These are phyloP conservation scores for Chrysolina oricalcia DNA, from an alignment of 2,888 invertebrate species.

Conservation along the genomic window DNA sequence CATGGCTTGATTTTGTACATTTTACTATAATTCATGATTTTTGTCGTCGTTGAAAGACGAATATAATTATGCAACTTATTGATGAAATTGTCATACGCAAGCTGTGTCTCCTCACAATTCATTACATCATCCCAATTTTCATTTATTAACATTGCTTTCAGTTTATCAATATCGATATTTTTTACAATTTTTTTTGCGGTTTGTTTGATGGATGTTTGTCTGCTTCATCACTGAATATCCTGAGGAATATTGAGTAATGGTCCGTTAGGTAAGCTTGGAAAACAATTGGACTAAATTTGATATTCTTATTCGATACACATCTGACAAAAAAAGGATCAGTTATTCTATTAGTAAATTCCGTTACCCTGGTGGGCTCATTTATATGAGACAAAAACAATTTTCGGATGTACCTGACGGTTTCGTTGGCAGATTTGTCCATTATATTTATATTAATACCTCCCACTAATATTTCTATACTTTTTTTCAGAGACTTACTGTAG, in stretches of 20 bases:
- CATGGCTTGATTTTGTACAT: conserved; percentile 1
- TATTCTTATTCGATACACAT: conserved; percentile 12
- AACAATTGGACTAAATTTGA: conserved; percentile 19
- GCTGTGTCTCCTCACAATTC: conserved; percentile 16
- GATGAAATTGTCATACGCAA: conserved; percentile 20
- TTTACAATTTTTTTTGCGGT: conserved; percentile 8
- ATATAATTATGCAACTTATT: conserved; percentile 18
- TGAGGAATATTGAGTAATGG: conserved; percentile 29
- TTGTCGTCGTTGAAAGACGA: background rate
- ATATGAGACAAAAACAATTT: no score
- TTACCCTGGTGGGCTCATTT: conserved; percentile 16
- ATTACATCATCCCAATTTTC: conserved; percentile 22
- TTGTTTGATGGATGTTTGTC: conserved; percentile 5
- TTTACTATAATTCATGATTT: background rate
- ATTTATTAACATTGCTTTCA: conserved; percentile 7
- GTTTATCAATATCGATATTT: conserved; percentile 11
- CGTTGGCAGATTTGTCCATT: background rate
- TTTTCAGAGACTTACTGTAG: no score
- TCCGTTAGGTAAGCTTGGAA: conserved; percentile 19
- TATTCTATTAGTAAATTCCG: conserved; percentile 1
- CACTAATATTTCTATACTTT: no score
- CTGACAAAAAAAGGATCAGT: conserved; percentile 9
- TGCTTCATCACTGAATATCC: conserved; percentile 19
- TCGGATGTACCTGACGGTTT: no score
- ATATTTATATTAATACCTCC: no score